phyloP scores from a whole-genome alignment of 2,797 vertebrate species.

The Sebastiscus albofasciatus region DNA sequence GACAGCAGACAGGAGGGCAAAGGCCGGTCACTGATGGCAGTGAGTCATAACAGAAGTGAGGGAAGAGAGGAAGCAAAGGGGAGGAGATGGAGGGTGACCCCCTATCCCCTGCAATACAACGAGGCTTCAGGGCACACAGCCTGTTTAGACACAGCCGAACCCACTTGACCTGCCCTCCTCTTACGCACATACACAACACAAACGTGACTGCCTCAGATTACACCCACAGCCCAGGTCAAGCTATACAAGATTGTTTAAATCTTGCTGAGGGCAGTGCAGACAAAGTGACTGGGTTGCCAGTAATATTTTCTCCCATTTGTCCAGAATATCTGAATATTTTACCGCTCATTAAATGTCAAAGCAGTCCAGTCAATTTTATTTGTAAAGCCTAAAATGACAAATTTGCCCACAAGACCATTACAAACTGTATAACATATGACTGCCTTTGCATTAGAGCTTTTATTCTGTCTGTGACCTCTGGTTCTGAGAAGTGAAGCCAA shows the following conservation, averaged over 20 bases:
- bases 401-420: background rate
- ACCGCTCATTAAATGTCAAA: background rate
- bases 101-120: slow-evolving; percentile 33
- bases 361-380: background rate
- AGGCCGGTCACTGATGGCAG: slow-evolving; percentile 12
- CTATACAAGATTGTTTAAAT: slow-evolving; percentile 12
- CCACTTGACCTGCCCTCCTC: slow-evolving; percentile 29
- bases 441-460: background rate
- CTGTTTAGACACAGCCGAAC: slow-evolving; percentile 58
- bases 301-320: background rate
- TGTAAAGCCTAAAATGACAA: background rate
- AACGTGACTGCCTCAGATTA: slow-evolving; percentile 17
- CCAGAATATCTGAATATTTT: background rate
- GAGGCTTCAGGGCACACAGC: slow-evolving; percentile 42
- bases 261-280: background rate
- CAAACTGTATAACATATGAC: background rate
- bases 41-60: slow-evolving; percentile 13
- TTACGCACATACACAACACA: background rate
- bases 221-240: slow-evolving; percentile 16
- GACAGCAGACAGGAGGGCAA: slow-evolving; percentile 2
- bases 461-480: too few relatives aligned
- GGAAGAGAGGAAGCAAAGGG: slow-evolving; percentile 23
- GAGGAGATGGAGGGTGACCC: slow-evolving; percentile 31
- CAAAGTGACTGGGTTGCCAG: background rate
- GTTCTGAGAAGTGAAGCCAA: too few relatives aligned